These are phyloP conservation scores for Kryphioiulus occultus DNA, from an alignment of 2,888 invertebrate genomes.

Conservation along the genomic window DNA sequence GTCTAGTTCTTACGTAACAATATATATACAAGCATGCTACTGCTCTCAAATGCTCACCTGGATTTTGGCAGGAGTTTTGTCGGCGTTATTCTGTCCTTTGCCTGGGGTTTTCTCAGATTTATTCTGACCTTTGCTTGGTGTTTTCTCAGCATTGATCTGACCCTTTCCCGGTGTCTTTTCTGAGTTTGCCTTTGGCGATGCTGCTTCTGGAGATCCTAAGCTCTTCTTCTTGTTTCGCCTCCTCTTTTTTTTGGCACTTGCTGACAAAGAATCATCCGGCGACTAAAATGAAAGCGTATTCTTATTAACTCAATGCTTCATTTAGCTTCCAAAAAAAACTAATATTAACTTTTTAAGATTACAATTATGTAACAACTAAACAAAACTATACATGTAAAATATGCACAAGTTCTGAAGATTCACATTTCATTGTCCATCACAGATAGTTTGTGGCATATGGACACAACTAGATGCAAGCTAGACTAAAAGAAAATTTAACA, in stretches of 20 bases:
- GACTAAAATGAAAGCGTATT: conserved; percentile 53
- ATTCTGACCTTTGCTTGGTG: background rate
- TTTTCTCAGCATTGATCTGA: background rate
- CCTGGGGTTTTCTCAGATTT: conserved; percentile 3
- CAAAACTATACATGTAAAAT: no score
- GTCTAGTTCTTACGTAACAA: no score
- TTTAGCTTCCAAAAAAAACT: no score
- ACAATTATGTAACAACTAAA: no score
- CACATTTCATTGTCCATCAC: no score
- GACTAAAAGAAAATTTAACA: no score
- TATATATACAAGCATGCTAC: no score
- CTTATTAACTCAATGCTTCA: no score
- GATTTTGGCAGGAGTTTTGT: conserved; percentile 68
- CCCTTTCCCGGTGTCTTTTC: background rate
- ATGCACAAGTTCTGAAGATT: no score
- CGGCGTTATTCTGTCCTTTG: background rate
- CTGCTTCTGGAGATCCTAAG: background rate
- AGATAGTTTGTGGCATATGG: no score
- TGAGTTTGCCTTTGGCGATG: background rate
- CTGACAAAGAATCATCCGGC: background rate
- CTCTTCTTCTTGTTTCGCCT: conserved; percentile 1
- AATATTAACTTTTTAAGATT: no score
- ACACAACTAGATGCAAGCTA: no score
- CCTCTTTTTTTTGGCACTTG: background rate
- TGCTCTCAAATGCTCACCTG: background rate